Evolutionary conservation across 2,113 vertebrate genomes (phyloP).

Genomic region (Hipposideros armiger): DNA sequence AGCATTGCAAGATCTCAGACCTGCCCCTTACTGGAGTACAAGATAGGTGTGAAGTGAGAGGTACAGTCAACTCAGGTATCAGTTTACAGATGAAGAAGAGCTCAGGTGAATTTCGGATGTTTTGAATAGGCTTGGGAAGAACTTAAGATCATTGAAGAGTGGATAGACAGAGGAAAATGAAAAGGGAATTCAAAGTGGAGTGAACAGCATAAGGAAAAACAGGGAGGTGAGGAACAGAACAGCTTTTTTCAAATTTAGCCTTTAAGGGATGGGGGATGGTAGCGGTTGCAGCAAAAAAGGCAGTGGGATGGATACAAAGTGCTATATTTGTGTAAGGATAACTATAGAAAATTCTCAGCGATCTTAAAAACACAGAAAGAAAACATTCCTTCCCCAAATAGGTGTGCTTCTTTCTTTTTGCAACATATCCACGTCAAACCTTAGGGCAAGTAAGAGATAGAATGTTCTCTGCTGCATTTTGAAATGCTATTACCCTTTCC

Average conservation of each 20-base stretch:
- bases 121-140: not conserved
- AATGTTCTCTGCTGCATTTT: not conserved
- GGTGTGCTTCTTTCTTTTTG: not conserved
- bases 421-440: not conserved
- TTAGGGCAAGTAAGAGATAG: not conserved
- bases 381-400: slow-evolving; percentile 18
- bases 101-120: not conserved
- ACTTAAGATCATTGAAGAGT: not conserved
- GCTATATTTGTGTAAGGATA: not conserved
- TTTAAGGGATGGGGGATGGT: not conserved
- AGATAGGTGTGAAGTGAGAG: not conserved
- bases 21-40: not conserved
- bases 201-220: not conserved
- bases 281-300: not conserved
- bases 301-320: not conserved
- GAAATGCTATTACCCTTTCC: not conserved
- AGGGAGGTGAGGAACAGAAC: not conserved
- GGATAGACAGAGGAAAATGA: not conserved
- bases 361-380: not conserved
- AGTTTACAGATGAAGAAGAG: not conserved
- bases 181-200: not conserved
- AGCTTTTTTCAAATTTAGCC: not conserved
- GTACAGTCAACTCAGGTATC: not conserved
- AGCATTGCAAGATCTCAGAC: not conserved
- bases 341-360: not conserved